These are phyloP conservation scores for Zhuqinia jingwanae DNA, from an alignment of 2,888 invertebrate species.

Conservation along the genomic window DNA sequence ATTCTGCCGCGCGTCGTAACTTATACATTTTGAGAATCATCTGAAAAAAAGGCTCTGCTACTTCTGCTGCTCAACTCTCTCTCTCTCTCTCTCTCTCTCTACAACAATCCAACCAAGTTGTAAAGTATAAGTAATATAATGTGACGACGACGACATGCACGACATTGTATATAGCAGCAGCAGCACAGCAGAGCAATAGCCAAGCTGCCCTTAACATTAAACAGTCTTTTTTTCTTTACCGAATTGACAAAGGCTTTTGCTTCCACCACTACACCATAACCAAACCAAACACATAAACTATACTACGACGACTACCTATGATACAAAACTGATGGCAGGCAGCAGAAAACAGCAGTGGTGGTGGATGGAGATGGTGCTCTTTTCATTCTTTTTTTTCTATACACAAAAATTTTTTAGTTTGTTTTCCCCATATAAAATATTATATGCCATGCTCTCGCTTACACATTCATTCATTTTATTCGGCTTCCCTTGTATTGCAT, in stretches of 20 bases:
- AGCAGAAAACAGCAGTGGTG: slow-evolving; percentile 13
- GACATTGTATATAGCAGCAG: slow-evolving; percentile 35
- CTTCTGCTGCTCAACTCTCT: too few relatives aligned
- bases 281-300: slow-evolving; percentile 55
- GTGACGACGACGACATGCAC: slow-evolving; percentile 59
- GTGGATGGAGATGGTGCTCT: slow-evolving; percentile 28
- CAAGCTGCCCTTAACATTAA: slow-evolving; percentile 78
- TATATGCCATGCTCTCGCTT: not conserved
- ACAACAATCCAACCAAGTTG: slow-evolving; percentile 10
- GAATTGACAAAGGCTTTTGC: slow-evolving; percentile 77
- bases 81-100: too few relatives aligned
- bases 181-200: slow-evolving; percentile 3
- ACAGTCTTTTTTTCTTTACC: slow-evolving; percentile 69
- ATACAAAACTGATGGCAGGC: slow-evolving; percentile 40
- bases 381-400: slow-evolving; percentile 42
- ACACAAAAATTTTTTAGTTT: too few relatives aligned
- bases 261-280: slow-evolving; percentile 37
- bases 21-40: slow-evolving; percentile 55
- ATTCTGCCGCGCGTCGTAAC: slow-evolving; percentile 70
- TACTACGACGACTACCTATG: slow-evolving; percentile 50
- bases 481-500: not conserved
- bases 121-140: slow-evolving; percentile 42
- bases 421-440: slow-evolving; percentile 37
- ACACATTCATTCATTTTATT: slow-evolving; percentile 52
- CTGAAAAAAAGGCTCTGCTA: slow-evolving; percentile 49